Percentiles rank a stretch among this genome's conserved stretches.
Conservation (phyloP, 2,797 vertebrate species). For the Petrocephalus schoutedeni region DNA sequence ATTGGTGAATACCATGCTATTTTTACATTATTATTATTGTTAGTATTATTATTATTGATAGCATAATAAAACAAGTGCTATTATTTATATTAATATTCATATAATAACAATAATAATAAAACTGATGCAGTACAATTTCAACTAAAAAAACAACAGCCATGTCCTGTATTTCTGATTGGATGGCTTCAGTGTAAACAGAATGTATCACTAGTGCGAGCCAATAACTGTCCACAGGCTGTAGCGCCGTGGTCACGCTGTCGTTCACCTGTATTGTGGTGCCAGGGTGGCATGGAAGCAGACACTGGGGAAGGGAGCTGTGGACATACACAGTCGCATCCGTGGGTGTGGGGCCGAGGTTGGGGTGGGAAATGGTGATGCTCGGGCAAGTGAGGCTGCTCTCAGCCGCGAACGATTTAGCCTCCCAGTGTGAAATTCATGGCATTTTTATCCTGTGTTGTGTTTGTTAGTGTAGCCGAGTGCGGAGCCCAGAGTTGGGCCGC, state of each 20-base stretch:
- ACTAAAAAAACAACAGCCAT: not conserved
- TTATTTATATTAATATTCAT: no score
- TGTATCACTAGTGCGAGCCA: not conserved
- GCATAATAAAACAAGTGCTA: no score
- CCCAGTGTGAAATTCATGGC: not conserved
- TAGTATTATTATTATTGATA: no score
- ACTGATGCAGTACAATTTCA: not conserved
- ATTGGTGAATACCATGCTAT: not conserved
- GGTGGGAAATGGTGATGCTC: not conserved
- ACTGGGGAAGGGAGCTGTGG: not conserved
- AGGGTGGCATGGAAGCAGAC: not conserved
- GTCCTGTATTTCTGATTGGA: not conserved
- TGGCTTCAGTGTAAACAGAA: not conserved
- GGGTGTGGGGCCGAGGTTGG: not conserved
- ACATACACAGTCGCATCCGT: not conserved
- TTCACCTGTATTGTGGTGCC: not conserved
- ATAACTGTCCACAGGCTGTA: not conserved
- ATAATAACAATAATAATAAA: no score
- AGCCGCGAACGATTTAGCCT: not conserved
- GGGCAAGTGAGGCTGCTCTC: not conserved
- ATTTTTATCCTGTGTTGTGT: not conserved
- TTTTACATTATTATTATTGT: no score
- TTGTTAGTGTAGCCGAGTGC: not conserved
- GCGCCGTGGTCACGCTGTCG: not conserved
- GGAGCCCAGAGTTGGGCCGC: not conserved